Evolutionary conservation across 2,888 invertebrate genomes (phyloP).

Genomic region (Trissonchulus latispiculum): DNA sequence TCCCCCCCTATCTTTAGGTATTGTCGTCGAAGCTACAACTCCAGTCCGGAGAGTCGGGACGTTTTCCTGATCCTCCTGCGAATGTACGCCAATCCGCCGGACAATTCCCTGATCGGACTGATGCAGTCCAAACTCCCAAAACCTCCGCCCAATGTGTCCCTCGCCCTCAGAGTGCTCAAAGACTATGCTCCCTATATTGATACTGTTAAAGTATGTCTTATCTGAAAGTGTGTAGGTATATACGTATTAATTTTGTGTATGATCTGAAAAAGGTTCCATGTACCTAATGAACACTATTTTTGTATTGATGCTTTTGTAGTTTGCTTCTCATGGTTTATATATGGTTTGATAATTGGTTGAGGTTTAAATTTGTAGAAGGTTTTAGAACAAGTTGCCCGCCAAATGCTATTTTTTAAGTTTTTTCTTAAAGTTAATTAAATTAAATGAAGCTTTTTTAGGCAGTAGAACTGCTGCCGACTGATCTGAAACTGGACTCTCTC

Average conservation of each 20-base stretch:
- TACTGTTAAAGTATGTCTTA: constrained; percentile 58
- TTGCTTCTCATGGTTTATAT: background rate
- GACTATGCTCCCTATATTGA: constrained; percentile 73
- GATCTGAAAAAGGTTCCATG: no score
- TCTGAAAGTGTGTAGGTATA: no score
- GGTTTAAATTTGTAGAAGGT: no score
- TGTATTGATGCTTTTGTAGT: background rate
- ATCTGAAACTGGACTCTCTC: constrained; percentile 53
- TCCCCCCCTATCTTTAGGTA: constrained; percentile 41
- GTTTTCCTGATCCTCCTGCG: constrained; percentile 58
- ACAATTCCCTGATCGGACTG: constrained; percentile 45
- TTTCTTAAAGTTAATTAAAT: no score
- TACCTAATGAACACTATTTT: no score
- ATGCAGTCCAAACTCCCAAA: constrained; percentile 41
- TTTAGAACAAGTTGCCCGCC: no score
- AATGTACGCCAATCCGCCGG: constrained; percentile 54
- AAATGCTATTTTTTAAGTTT: no score
- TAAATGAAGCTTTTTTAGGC: no score
- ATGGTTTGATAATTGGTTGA: background rate
- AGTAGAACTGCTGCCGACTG: no score
- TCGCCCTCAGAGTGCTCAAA: constrained; percentile 67
- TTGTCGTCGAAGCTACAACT: constrained; percentile 56
- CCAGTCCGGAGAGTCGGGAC: constrained; percentile 44
- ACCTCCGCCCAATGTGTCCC: constrained; percentile 62
- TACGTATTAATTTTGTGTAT: no score